A percentile compares a stretch with the other conserved stretches of the same genome.
Evolutionary conservation across 2,888 invertebrate species (phyloP).

Genomic region (Drosophila borealis): DNA sequence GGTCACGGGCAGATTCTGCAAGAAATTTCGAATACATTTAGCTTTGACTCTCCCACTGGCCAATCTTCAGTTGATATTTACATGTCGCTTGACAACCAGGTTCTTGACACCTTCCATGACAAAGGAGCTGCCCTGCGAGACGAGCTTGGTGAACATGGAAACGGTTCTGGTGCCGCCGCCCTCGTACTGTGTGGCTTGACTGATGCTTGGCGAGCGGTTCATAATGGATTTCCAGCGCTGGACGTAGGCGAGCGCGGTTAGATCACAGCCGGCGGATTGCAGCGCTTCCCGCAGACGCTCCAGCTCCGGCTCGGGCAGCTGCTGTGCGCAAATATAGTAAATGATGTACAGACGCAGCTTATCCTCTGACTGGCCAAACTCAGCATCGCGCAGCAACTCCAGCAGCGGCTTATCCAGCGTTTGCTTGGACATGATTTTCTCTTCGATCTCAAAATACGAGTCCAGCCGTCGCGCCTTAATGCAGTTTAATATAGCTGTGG

Average conservation of each 20-base stretch:
- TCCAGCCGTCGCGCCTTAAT: slow-evolving; percentile 96
- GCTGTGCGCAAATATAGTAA: slow-evolving; percentile 93
- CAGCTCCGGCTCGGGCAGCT: slow-evolving; percentile 92
- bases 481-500: slow-evolving; percentile 94
- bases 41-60: not conserved
- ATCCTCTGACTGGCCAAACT: slow-evolving; percentile 95
- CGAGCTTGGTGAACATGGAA: slow-evolving; percentile 98
- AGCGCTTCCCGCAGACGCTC: slow-evolving; percentile 93
- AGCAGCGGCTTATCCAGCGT: slow-evolving; percentile 93
- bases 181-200: slow-evolving; percentile 93
- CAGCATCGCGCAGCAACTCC: slow-evolving; percentile 94
- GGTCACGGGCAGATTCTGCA: slow-evolving; percentile 96
- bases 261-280: slow-evolving; percentile 92
- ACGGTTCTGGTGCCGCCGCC: slow-evolving; percentile 98
- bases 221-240: slow-evolving; percentile 92
- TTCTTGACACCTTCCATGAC: slow-evolving; percentile 99
- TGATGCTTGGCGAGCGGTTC: slow-evolving; percentile 82
- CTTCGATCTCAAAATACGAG: slow-evolving; percentile 98
- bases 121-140: slow-evolving; percentile 98
- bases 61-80: slow-evolving; percentile 85
- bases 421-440: slow-evolving; percentile 97
- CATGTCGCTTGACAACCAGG: slow-evolving; percentile 98
- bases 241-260: slow-evolving; percentile 94
- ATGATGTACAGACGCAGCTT: slow-evolving; percentile 97
- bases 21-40: slow-evolving; percentile 17